These are phyloP conservation scores for Pseudochromis fuscus DNA, from an alignment of 2,797 vertebrate species.

Conservation along the genomic window DNA sequence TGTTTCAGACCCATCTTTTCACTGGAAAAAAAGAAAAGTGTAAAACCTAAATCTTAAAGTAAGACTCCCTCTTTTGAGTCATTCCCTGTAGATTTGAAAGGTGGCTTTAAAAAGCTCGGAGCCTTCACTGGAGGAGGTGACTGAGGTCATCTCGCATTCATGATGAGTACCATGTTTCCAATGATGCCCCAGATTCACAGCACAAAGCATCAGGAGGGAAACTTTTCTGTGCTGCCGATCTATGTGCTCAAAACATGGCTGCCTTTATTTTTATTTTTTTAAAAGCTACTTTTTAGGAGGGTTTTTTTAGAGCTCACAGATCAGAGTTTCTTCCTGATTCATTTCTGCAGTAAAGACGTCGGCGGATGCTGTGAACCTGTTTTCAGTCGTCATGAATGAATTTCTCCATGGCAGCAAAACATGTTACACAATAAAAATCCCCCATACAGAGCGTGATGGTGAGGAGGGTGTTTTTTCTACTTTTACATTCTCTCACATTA, in stretches of 20 bases:
- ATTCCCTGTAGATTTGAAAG: slow-evolving; percentile 14
- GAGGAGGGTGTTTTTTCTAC: no score
- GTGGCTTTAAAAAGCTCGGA: slow-evolving; percentile 15
- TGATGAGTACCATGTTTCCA: background rate
- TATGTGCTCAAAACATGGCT: background rate
- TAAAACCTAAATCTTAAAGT: slow-evolving; percentile 4
- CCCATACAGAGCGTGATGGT: no score
- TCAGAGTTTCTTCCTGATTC: background rate
- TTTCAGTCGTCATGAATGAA: background rate
- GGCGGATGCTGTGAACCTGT: background rate
- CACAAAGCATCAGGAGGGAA: background rate
- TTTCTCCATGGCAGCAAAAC: background rate
- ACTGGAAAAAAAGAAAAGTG: background rate
- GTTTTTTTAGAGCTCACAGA: background rate
- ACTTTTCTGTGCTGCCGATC: background rate
- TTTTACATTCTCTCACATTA: no score
- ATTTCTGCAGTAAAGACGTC: background rate
- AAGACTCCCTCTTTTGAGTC: background rate
- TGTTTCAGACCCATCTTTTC: slow-evolving; percentile 10
- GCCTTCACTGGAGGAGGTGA: slow-evolving; percentile 10
- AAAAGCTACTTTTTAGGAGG: background rate
- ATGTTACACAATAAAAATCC: no score
- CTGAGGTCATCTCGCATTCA: background rate
- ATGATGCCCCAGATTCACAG: background rate
- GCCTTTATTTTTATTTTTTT: background rate